Evolutionary conservation across 2,797 vertebrate genomes (phyloP).

Genomic region (Pantherophis alleghaniensis): DNA sequence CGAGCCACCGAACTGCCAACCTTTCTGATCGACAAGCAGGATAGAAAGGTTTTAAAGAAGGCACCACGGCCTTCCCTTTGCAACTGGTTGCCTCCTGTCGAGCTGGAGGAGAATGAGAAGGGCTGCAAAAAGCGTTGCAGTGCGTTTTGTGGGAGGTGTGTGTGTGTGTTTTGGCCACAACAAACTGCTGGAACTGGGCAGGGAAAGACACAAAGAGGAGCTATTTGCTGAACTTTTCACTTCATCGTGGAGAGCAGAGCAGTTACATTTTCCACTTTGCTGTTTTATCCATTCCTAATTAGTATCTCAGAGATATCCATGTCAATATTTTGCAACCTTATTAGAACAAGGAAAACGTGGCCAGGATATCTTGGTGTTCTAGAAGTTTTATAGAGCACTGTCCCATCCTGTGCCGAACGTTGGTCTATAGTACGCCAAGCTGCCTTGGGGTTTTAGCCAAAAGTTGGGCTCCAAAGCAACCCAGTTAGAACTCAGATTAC

Average conservation of each 20-base stretch:
- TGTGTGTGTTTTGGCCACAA: not conserved
- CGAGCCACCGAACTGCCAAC: no score
- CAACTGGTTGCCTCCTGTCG: not conserved
- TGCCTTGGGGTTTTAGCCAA: not conserved
- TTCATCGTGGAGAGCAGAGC: slow-evolving; percentile 36
- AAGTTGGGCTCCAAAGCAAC: not conserved
- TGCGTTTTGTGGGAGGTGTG: not conserved
- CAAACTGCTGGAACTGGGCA: slow-evolving; percentile 12
- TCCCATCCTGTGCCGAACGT: not conserved
- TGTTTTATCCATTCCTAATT: slow-evolving; percentile 63
- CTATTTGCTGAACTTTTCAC: slow-evolving; percentile 50
- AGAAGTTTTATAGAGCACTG: not conserved
- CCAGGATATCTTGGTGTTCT: slow-evolving; percentile 39
- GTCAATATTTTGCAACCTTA: not conserved
- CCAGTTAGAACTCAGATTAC: not conserved
- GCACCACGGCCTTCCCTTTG: not conserved
- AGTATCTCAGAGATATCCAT: slow-evolving; percentile 51
- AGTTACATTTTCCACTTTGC: slow-evolving; percentile 52
- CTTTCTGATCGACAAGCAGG: no score
- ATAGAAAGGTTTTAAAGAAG: no score
- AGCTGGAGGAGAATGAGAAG: not conserved
- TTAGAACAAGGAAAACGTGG: not conserved
- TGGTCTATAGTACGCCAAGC: slow-evolving; percentile 11
- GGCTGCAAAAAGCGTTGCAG: not conserved
- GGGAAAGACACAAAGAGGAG: slow-evolving; percentile 1